A percentile compares a stretch with the other conserved stretches of the same genome.
Evolutionary conservation across 2,888 invertebrate species (phyloP).

Genomic region (Tubiluchus corallicola): DNA sequence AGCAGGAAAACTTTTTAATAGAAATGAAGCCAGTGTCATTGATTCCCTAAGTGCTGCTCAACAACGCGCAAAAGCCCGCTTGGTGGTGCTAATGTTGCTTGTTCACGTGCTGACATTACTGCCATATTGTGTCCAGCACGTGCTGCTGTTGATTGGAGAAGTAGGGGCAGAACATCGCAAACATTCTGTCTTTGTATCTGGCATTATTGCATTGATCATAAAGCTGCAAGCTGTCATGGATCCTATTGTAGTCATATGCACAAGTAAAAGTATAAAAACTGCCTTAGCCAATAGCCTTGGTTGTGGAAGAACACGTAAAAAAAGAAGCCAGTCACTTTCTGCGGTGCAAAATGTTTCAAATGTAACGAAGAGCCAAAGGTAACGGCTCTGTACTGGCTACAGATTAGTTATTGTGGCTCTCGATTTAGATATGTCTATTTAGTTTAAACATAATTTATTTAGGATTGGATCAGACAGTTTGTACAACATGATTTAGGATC

Average conservation of each 20-base stretch:
- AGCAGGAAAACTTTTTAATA: too few species aligned
- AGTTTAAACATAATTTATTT: too few species aligned
- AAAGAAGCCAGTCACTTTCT: too few species aligned
- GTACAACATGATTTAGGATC: too few species aligned
- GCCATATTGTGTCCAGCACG: not conserved
- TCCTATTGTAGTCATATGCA: not conserved
- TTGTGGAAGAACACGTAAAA: too few species aligned
- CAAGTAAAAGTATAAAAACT: not conserved
- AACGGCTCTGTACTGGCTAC: too few species aligned
- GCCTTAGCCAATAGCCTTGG: not conserved
- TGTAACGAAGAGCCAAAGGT: too few species aligned
- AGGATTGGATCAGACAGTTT: too few species aligned
- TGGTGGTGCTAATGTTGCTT: not conserved
- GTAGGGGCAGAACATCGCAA: not conserved
- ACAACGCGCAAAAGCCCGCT: not conserved
- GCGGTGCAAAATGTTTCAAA: too few species aligned
- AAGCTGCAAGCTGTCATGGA: not conserved
- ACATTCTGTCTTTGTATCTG: not conserved
- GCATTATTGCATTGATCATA: not conserved
- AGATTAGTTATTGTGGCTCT: too few species aligned
- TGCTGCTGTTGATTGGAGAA: not conserved
- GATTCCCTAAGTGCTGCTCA: not conserved
- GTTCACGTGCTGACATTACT: not conserved
- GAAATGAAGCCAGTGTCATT: too few species aligned
- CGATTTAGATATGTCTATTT: too few species aligned